These are phyloP conservation scores for Onthophagus taurus DNA, from an alignment of 1,140 invertebrate genomes.

Conservation along the genomic window DNA sequence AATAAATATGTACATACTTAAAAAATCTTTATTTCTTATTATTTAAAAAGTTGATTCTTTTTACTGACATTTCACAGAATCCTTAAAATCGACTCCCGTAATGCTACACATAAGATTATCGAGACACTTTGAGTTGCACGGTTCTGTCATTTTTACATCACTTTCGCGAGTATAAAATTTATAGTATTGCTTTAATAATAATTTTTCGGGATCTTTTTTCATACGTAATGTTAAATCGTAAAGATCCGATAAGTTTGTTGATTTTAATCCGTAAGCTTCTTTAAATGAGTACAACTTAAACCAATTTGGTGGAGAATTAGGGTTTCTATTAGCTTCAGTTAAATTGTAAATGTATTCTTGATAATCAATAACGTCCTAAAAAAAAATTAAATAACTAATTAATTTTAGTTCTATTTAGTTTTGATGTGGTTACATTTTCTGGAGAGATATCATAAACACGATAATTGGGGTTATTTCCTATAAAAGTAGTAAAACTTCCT, in stretches of 20 bases:
- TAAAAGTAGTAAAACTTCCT: conserved; percentile 59
- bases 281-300: conserved; percentile 42
- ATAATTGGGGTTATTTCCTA: conserved; percentile 71
- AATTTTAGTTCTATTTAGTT: not conserved
- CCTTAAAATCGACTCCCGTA: conserved; percentile 11
- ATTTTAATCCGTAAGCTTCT: conserved; percentile 47
- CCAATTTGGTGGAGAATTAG: conserved; percentile 38
- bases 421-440: too few relatives aligned
- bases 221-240: conserved; percentile 41
- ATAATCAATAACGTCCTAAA: conserved; percentile 44
- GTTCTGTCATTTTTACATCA: conserved; percentile 4
- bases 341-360: conserved; percentile 55
- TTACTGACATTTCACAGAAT: conserved; percentile 14
- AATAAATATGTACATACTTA: not conserved
- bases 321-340: conserved; percentile 44
- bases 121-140: conserved; percentile 16
- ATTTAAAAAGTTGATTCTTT: not conserved
- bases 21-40: not conserved
- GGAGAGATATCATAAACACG: conserved; percentile 49
- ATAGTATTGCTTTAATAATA: conserved; percentile 20
- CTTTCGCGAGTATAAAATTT: conserved; percentile 16
- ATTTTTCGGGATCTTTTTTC: conserved; percentile 17
- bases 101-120: conserved; percentile 14
- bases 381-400: conserved; percentile 2
- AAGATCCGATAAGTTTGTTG: conserved; percentile 40